Evolutionary conservation across 2,113 vertebrate genomes (phyloP), one percentile per base, ranked within the genome.

Genomic region (Grammomys surdaster): DNA sequence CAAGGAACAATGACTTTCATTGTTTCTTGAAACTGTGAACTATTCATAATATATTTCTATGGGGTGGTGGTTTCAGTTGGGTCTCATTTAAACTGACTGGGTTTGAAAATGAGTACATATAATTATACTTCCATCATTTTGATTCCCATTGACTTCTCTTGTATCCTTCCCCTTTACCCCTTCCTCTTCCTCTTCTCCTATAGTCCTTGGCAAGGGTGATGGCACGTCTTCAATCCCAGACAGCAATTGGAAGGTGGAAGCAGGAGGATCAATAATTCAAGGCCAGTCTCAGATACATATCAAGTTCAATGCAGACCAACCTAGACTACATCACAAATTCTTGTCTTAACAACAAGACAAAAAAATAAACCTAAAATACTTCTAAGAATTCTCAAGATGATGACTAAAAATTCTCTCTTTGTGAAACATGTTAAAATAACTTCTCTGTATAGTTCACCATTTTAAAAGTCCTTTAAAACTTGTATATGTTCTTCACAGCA

Each of bases 371-470:
- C 70, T 40, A 40, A 40, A 19, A 26, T 48, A 48, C 46, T 95
- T 91, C 94, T 91, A 91, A 94, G 63, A 78, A 88, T 93, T 89
- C 87, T 75, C 48, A 63, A 80, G n/a, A 58, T 72, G n/a, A 24
- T 65, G 10, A 67, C 26, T 77, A 60, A 80, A 93, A 75, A 54
- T 93, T 92, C 14, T 46, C 7, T 58, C 89, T 56, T 93, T 69
- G 56, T 90, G 46, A 46, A 10, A 63, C 19, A 85, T 69, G 88
- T 90, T 51, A 43, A 93, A 90, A 92, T 58, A 28, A 58, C 91
- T 93, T 92, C 48, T 58, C 20, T 88, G 9, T 67, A 63, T 76
- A 28, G 84, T 88, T 85, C 0, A 65, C 33, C 16, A 85, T 36
- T 81, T 93, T 70, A 82, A 85, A 65, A 40, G 48, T 72, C 5